Evolutionary conservation across 2,113 vertebrate species (phyloP).

Genomic region (Equus przewalskii): DNA sequence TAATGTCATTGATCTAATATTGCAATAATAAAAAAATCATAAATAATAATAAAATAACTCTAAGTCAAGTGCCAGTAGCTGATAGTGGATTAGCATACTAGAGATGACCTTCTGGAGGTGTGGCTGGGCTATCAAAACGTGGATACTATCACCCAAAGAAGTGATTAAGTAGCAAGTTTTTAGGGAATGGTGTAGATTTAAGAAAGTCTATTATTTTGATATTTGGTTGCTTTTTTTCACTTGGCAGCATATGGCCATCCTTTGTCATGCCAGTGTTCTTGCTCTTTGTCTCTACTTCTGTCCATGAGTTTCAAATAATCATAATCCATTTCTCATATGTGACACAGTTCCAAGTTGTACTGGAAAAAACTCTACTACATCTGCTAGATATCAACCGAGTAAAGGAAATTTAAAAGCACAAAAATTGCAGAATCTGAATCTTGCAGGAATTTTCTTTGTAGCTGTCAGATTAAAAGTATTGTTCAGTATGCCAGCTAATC

Average conservation of each 20-base stretch:
- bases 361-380: neutral
- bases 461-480: neutral
- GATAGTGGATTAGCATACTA: neutral
- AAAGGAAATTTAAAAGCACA: neutral
- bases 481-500: neutral
- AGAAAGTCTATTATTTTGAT: neutral
- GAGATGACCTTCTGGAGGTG: neutral
- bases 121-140: neutral
- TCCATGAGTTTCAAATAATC: neutral
- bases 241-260: neutral
- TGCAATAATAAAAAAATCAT: conserved; percentile 1
- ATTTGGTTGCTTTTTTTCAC: neutral
- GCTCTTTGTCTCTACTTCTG: neutral
- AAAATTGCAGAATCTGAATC: neutral
- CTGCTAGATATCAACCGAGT: neutral
- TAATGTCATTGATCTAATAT: neutral
- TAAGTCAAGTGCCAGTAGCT: neutral
- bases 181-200: neutral
- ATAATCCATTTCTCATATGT: neutral
- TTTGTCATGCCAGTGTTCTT: neutral
- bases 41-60: neutral
- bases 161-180: neutral
- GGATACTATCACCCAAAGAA: neutral
- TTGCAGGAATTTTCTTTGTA: neutral
- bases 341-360: neutral